These are phyloP conservation scores for Erethizon dorsatum DNA, from an alignment of 2,797 vertebrate genomes.

Conservation along the genomic window DNA sequence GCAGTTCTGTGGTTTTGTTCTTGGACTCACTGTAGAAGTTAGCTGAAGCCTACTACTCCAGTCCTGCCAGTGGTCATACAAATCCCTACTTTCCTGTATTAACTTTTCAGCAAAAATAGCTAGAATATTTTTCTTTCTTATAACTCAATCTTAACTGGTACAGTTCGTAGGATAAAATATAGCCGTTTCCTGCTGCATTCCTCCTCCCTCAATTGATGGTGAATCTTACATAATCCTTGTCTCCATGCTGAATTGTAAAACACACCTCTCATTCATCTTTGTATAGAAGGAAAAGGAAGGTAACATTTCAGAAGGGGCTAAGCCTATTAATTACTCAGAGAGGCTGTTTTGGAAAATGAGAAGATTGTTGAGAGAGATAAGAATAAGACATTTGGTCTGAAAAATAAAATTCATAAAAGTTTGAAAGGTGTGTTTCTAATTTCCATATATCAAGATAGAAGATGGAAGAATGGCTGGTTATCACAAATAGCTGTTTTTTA, in stretches of 20 bases:
- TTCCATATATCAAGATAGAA: neutral
- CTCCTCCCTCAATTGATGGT: neutral
- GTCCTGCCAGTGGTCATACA: neutral
- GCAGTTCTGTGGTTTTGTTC: neutral
- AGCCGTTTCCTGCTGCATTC: neutral
- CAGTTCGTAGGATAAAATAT: neutral
- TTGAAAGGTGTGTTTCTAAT: constrained; percentile 11
- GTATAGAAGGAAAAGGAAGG: neutral
- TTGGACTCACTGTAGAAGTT: neutral
- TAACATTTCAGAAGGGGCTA: constrained; percentile 22
- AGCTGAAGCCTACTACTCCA: neutral
- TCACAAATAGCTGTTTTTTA: neutral
- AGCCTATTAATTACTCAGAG: constrained; percentile 14
- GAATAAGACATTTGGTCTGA: constrained; percentile 4
- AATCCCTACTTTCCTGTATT: neutral
- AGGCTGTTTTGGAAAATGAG: constrained; percentile 40
- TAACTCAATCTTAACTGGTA: neutral
- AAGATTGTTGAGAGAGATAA: constrained; percentile 24
- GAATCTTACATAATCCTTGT: neutral
- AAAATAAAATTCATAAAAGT: neutral
- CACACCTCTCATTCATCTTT: neutral
- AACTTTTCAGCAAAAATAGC: constrained; percentile 1
- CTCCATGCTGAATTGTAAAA: neutral
- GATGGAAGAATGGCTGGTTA: constrained; percentile 26
- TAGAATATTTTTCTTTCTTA: neutral